These are phyloP conservation scores for Cyprinodon tularosa DNA, from an alignment of 2,113 vertebrate species.

Conservation along the genomic window DNA sequence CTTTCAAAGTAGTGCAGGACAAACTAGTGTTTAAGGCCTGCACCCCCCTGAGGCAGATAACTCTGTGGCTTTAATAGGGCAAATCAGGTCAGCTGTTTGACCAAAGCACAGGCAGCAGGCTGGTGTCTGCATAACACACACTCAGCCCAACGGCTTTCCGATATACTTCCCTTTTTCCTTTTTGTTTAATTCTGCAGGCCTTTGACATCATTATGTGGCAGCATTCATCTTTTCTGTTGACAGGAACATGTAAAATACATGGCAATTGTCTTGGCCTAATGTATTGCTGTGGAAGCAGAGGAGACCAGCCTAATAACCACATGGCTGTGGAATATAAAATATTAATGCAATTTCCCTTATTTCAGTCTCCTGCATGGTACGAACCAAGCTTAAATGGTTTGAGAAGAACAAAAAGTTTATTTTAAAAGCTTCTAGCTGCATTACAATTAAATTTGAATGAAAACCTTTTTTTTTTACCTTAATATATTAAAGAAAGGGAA, in stretches of 20 bases:
- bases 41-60: constrained; percentile 23
- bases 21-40: constrained; percentile 8
- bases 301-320: constrained; percentile 74
- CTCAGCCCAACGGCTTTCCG: background rate
- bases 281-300: constrained; percentile 79
- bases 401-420: constrained; percentile 2
- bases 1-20: constrained; percentile 6
- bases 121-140: constrained; percentile 40
- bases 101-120: constrained; percentile 38
- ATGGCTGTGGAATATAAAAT: constrained; percentile 69
- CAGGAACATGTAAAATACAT: constrained; percentile 79
- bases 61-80: constrained; percentile 59
- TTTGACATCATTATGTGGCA: constrained; percentile 65
- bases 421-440: background rate
- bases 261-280: constrained; percentile 79
- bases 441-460: background rate
- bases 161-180: constrained; percentile 1
- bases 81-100: constrained; percentile 58
- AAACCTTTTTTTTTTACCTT: background rate
- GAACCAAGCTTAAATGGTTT: constrained; percentile 4
- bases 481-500: background rate
- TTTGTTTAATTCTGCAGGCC: constrained; percentile 17
- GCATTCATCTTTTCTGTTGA: constrained; percentile 69
- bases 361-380: constrained; percentile 52
- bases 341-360: constrained; percentile 65